Percentiles rank a stretch among this genome's conserved stretches.
phyloP scores from a whole-genome alignment of 2,797 vertebrate species.

The Chelidonichthys spinosus region DNA sequence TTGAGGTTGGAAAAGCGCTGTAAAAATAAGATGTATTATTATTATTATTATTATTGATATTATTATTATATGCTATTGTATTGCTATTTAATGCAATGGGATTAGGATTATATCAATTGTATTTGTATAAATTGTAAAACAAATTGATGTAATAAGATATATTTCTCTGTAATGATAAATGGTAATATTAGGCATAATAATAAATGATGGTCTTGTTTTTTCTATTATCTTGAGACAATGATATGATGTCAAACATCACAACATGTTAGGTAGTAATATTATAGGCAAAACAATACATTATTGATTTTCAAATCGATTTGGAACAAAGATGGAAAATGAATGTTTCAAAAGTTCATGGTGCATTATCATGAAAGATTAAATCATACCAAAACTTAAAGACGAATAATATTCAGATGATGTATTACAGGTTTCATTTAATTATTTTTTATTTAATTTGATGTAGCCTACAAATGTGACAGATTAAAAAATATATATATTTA shows the following conservation, averaged over 20 bases:
- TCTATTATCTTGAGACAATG: neutral
- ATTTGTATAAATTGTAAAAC: neutral
- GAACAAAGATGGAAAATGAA: neutral
- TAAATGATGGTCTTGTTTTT: neutral
- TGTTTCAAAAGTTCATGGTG: neutral
- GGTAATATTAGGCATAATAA: neutral
- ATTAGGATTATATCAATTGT: too few relatives aligned
- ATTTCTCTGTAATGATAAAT: neutral
- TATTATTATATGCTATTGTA: neutral
- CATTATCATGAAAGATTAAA: neutral
- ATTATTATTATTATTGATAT: too few relatives aligned
- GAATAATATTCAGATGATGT: too few relatives aligned
- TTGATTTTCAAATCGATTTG: neutral
- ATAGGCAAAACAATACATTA: neutral
- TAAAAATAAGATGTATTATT: neutral
- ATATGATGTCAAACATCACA: neutral
- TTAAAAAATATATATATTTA: neutral
- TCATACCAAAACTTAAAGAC: neutral
- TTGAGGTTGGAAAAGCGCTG: neutral
- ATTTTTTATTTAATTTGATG: neutral
- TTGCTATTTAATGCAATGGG: neutral
- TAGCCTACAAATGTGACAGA: neutral
- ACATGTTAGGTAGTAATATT: neutral
- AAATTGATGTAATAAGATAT: neutral
- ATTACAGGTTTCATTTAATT: neutral